Conservation (phyloP, 2,113 vertebrate genomes). For the Sitta europaea region DNA sequence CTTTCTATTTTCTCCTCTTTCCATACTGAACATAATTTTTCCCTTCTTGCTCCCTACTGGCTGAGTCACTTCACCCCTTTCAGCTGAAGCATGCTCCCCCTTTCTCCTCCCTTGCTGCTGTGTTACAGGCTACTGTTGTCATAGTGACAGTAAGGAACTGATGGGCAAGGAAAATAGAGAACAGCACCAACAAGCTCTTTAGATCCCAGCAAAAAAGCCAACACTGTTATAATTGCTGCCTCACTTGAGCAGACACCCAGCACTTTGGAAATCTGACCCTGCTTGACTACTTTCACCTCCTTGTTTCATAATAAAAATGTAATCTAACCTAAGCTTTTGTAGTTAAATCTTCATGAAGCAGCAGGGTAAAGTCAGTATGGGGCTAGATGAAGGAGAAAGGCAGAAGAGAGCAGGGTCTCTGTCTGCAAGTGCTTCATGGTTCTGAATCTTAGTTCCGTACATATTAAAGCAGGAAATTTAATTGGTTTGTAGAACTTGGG, state of each 20-base stretch:
- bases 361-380: background rate
- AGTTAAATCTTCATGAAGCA: background rate
- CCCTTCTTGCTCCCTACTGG: background rate
- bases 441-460: background rate
- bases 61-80: background rate
- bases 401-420: background rate
- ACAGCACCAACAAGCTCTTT: background rate
- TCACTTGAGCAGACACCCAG: background rate
- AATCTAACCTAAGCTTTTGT: background rate
- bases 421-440: background rate
- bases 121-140: background rate
- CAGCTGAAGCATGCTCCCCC: background rate
- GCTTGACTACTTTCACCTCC: background rate
- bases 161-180: background rate
- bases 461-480: background rate
- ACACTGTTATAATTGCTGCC: background rate
- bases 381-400: background rate
- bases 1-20: background rate
- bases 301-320: background rate
- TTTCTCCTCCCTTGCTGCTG: background rate
- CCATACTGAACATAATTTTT: background rate
- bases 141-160: background rate
- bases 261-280: background rate
- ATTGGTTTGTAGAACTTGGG: background rate
- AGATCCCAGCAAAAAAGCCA: background rate